Base-by-base conservation (phyloP, 2,113 vertebrate genomes). In the Albula glossodonta region DNA sequence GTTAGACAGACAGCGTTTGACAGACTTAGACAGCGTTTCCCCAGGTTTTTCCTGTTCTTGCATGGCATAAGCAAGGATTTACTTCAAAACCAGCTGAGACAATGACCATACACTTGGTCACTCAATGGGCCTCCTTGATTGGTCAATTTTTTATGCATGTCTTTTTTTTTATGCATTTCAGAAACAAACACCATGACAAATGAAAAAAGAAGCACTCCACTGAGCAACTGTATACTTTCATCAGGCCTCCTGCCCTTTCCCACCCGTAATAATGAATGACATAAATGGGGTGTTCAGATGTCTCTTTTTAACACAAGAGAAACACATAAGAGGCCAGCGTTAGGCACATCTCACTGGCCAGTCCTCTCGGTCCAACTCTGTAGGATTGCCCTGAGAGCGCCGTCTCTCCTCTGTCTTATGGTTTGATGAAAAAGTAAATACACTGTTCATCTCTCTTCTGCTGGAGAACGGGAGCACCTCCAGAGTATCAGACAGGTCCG, bases 401-500 rank as follows among this genome's bases (percentile, higher is more conserved):
- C 10, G 22, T 31, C 15, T 17, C 19, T n/a, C 19, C 22, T 70
- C 22, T 6, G 63, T 80, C 52, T 80, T 66, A 85, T 63, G 63
- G 57, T 11, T 85, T 85, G 56, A 80, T 63, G 48, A 66, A 85
- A 85, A 19, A 63, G 56, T 81, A 60, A 63, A 85, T 81, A 79
- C 25, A 12, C 80, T 51, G n/a, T 85, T 25, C n/a, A 85, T 51
- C 84, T 50, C 41, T 51, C 31, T 57, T 12, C n/a, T 81, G 51
- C 66, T 60, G 78, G 84, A 9, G 22, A 53, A 88, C 92, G 53
- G 0, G 90, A 91, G 31, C 31, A 92, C 92, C 92, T 93, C 92
- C 91, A 89, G 91, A 92, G 90, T 94, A 93, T 95, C 94, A 95
- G 92, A 94, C 93, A 96, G 95, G 92, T 87, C 90, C 92, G 94